Base-by-base conservation (phyloP, 2,888 invertebrate species). In the Andrena hattorfiana region DNA sequence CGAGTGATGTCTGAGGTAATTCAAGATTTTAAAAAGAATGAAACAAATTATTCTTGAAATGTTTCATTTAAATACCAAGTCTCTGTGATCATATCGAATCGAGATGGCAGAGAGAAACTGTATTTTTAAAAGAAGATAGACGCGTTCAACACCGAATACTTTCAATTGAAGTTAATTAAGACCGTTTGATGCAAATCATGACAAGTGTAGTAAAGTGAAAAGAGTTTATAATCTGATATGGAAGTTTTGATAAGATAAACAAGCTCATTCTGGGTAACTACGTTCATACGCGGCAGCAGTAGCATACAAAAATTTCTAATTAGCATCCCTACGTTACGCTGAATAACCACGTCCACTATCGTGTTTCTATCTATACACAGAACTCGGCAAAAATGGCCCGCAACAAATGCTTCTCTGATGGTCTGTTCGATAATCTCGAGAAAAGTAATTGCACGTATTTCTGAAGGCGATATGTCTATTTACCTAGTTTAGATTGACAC, bases 261-360 rank as follows among this genome's bases (percentile, higher is more conserved):
- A 16, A 16, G 42, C 42, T 42, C 42, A 71, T 70, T 70, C n/a
- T 13, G 48, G 6, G 48, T 23, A 32, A 59, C n/a, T 10, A 10
- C 49, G 56, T 13, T 16, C 23, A 32, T 32, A 64, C 71, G 77
- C 26, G 77, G 71, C 59, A 26, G 54, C 48, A 64, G 64, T 35
- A 59, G 32, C 64, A 26, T 1, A 67, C 28, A 42, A 28, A 63
- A 71, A 59, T 48, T 30, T 64, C 16, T 28, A 63, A 77, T 77
- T 77, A 77, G 63, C 16, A 32, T 77, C 30, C 30, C 23, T 10
- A 20, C 20, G 23, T 56, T 71, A 48, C 51, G 30, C 13, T 16
- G 42, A 48, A 54, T 20, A 63, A 54, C 16, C 54, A 8, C 20
- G 28, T 30, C 16, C 23, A 28, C 10, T 76, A 26, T 30, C 51